These are phyloP conservation scores for Neoaliturus tenellus DNA, from an alignment of 2,888 invertebrate genomes.

Conservation along the genomic window DNA sequence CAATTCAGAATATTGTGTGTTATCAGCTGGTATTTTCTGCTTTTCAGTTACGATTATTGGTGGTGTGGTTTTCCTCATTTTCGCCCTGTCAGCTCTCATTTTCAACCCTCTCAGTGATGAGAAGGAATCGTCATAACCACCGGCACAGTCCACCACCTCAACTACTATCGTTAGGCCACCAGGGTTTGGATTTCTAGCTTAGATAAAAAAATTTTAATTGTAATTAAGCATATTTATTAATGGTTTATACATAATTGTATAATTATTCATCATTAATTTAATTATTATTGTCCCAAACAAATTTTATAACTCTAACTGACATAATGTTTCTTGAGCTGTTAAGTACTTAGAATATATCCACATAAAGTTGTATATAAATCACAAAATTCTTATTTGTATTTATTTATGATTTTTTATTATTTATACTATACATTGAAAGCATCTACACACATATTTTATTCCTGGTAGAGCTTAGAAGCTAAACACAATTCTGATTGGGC, in stretches of 20 bases:
- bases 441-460: no score
- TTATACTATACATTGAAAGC: no score
- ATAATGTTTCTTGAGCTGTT: background rate
- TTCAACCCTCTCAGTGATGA: conserved; percentile 78
- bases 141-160: background rate
- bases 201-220: background rate
- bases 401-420: no score
- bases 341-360: no score
- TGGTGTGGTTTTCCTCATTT: conserved; percentile 95
- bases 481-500: no score
- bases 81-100: conserved; percentile 94
- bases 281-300: background rate
- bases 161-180: background rate
- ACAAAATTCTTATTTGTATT: no score
- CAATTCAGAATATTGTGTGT: no score
- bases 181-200: background rate
- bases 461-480: no score
- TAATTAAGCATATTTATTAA: background rate
- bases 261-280: background rate
- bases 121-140: background rate
- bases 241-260: background rate
- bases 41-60: conserved; percentile 96
- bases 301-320: background rate
- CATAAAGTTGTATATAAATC: no score
- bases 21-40: no score